Conservation (phyloP, 2,888 invertebrate species). For the Trichogramma dendrolimi region DNA sequence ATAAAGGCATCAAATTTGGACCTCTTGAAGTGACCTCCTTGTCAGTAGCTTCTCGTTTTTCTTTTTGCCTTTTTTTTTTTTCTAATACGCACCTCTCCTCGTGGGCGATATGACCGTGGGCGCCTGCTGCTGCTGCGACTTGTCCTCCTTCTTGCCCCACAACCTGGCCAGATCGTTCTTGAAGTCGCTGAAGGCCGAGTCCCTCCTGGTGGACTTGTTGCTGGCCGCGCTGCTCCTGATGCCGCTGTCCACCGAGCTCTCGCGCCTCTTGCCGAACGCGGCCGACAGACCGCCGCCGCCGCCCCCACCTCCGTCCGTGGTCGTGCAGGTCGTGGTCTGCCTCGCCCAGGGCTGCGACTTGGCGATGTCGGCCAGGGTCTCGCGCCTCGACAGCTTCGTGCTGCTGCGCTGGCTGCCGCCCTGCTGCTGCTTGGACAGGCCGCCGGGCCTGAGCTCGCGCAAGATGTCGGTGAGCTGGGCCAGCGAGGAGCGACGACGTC, state of each 20-base stretch:
- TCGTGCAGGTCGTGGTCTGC: conserved; percentile 53
- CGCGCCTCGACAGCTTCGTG: conserved; percentile 67
- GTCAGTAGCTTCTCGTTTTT: too few species aligned
- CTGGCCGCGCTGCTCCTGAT: conserved; percentile 62
- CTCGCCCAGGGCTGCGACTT: conserved; percentile 80
- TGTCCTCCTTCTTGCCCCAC: conserved; percentile 54
- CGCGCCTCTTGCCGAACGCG: conserved; percentile 67
- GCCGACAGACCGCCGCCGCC: conserved; percentile 53
- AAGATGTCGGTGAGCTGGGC: conserved; percentile 86
- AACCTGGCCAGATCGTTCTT: conserved; percentile 68
- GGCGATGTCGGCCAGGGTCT: conserved; percentile 83
- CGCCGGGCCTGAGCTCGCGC: conserved; percentile 75
- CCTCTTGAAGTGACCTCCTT: too few species aligned
- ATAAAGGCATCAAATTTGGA: too few species aligned
- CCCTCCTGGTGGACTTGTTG: conserved; percentile 64
- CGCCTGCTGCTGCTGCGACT: conserved; percentile 37
- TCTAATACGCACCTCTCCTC: conserved; percentile 39
- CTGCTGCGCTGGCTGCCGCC: conserved; percentile 21
- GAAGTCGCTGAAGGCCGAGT: conserved; percentile 67
- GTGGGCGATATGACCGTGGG: conserved; percentile 48
- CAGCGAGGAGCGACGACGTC: conserved; percentile 77
- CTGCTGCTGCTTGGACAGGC: conserved; percentile 50
- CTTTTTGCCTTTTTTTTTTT: too few species aligned
- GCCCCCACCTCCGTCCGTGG: neutral
- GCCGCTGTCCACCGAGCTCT: conserved; percentile 83